phyloP scores from a whole-genome alignment of 1,140 invertebrate species.

The Lethocerus indicus region DNA sequence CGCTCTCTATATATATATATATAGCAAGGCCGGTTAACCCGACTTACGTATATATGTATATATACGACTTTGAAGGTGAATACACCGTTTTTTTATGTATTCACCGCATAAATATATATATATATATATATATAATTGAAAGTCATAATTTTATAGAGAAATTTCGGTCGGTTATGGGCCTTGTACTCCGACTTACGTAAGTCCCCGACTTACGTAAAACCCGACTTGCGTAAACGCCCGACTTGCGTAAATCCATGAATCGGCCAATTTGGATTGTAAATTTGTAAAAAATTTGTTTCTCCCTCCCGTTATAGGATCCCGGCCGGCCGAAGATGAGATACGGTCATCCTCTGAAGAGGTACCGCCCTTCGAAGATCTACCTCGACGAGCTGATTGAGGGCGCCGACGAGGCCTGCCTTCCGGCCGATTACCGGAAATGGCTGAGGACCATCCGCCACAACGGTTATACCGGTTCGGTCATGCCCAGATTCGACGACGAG shows the following conservation, averaged over 20 bases:
- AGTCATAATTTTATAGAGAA: neutral
- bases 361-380: conserved; percentile 12
- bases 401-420: conserved; percentile 11
- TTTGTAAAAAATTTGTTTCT: neutral
- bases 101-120: neutral
- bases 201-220: neutral
- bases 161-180: neutral
- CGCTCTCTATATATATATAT: too few species aligned
- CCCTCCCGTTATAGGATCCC: neutral
- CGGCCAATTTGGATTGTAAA: too few species aligned
- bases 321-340: conserved; percentile 2
- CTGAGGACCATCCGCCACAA: conserved; percentile 7
- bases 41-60: too few species aligned
- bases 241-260: too few species aligned
- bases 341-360: conserved; percentile 1
- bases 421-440: conserved; percentile 9
- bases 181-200: neutral
- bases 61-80: neutral
- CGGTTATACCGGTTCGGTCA: conserved; percentile 11
- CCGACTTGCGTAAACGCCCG: too few species aligned
- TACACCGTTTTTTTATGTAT: neutral
- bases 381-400: conserved; percentile 10
- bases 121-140: neutral
- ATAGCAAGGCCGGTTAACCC: too few species aligned
- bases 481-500: conserved; percentile 8